Base-by-base conservation (phyloP, 2,888 invertebrate genomes). In the Nebria salina region DNA sequence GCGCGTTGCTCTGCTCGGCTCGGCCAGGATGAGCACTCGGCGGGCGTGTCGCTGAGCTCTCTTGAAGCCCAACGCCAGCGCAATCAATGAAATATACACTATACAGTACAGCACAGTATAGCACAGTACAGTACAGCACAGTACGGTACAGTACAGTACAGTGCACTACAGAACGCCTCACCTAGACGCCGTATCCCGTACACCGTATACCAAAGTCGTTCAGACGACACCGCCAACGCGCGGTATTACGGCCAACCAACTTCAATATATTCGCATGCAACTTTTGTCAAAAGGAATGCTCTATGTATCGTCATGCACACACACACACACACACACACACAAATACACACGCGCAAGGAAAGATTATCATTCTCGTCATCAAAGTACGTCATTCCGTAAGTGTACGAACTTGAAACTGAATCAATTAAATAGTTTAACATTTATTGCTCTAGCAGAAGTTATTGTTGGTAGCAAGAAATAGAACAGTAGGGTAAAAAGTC, bases 21-120 rank as follows among this genome's bases (percentile, higher is more conserved):
- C 73, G 20, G 76, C 76, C 70, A 70, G 70, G 70, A 70, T 70
- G 70, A 70, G 70, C 70, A 20, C 70, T 15, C 86, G 86, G 87
- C 88, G 89, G 88, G 89, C 88, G 89, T 89, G 89, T 88, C 88
- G 86, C 87, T 86, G 72, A 73, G 76, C 76, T 76, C 81, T 65
- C 87, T 86, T 86, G 85, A 86, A 86, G 86, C 86, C 87, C 86
- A 87, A 88, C 87, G 87, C 87, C 87, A 87, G 87, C 87, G 87
- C 87, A 88, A 88, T 88, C 88, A 88, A 88, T 88, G 88, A 88
- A 87, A 88, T 87, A 87, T 87, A 87, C 86, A 86, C 86, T 86
- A 84, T 86, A 86, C 85, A 86, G 83, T 86, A 86, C 85, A 87
- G 84, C 86, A 86, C 85, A 85, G 83, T 81, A 75, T 1, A 20